These are phyloP conservation scores for Drosophila prolongata DNA, from an alignment of 2,888 invertebrate species.

Conservation along the genomic window DNA sequence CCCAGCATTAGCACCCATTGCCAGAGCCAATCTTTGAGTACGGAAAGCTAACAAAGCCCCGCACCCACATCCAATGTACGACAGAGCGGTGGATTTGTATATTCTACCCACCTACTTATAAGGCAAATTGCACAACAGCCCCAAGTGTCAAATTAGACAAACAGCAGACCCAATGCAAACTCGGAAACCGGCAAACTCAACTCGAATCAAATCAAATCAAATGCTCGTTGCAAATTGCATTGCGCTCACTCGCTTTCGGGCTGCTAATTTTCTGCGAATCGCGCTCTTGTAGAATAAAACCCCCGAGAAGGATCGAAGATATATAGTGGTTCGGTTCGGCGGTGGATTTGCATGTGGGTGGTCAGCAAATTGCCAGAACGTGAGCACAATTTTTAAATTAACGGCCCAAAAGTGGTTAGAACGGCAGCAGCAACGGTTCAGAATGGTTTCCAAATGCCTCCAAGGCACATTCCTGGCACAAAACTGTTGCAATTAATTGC, in stretches of 20 bases:
- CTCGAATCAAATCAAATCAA: constrained; percentile 38
- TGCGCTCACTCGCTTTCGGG: constrained; percentile 50
- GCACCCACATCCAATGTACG: constrained; percentile 7
- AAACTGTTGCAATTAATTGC: constrained; percentile 79
- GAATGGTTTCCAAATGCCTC: constrained; percentile 1
- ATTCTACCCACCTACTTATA: constrained; percentile 35
- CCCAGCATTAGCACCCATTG: constrained; percentile 56
- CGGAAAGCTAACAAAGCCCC: constrained; percentile 45
- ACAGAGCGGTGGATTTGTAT: background rate
- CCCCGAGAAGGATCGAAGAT: constrained; percentile 21
- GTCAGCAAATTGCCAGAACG: constrained; percentile 79
- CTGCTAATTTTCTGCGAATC: constrained; percentile 71
- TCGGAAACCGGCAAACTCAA: constrained; percentile 12
- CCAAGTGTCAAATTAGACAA: constrained; percentile 76
- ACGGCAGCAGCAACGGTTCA: constrained; percentile 56
- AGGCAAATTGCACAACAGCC: constrained; percentile 66
- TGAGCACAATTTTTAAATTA: constrained; percentile 80
- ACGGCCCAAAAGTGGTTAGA: constrained; percentile 70
- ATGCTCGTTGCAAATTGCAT: constrained; percentile 50
- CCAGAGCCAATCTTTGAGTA: constrained; percentile 38
- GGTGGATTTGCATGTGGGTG: constrained; percentile 76
- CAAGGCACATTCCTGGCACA: constrained; percentile 64
- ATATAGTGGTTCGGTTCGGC: constrained; percentile 16
- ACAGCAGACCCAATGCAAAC: constrained; percentile 61
- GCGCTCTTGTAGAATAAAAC: constrained; percentile 5